These are phyloP conservation scores for Capreolus pygargus DNA, from an alignment of 2,113 vertebrate species.

Conservation along the genomic window DNA sequence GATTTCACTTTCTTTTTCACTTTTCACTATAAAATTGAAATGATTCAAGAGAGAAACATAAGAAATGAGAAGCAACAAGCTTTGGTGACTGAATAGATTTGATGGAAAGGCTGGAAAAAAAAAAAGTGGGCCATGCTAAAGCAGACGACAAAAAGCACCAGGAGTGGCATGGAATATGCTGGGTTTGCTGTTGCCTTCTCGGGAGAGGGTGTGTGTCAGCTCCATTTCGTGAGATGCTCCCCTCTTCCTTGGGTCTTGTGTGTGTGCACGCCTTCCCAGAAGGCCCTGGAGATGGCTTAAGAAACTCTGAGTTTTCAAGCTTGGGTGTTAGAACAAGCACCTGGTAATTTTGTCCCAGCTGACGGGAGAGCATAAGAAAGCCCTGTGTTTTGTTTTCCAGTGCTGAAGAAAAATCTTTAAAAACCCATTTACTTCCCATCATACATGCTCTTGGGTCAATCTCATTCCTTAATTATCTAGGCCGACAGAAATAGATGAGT, in stretches of 20 bases:
- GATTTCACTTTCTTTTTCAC: neutral
- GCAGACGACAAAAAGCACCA: neutral
- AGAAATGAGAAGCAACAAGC: neutral
- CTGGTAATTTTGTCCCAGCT: neutral
- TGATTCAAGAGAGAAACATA: neutral
- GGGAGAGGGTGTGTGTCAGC: fast-evolving
- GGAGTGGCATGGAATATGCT: fast-evolving
- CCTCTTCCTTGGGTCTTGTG: neutral
- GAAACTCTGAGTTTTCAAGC: neutral
- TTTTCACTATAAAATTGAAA: neutral
- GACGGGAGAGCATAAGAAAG: neutral
- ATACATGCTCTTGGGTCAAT: neutral
- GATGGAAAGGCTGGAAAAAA: neutral
- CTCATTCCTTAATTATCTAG: constrained; percentile 35
- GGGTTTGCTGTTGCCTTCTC: neutral
- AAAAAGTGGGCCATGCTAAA: neutral
- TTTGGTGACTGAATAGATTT: neutral
- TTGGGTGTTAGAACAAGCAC: neutral
- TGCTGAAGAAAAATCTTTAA: constrained; percentile 41
- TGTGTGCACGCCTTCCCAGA: fast-evolving
- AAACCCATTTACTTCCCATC: constrained; percentile 34
- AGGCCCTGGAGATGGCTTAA: neutral
- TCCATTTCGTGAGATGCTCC: fast-evolving
- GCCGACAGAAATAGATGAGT: constrained; percentile 48
- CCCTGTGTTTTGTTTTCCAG: neutral